Base-by-base conservation (phyloP, 2,888 invertebrate genomes). In the Phortica okadai region DNA sequence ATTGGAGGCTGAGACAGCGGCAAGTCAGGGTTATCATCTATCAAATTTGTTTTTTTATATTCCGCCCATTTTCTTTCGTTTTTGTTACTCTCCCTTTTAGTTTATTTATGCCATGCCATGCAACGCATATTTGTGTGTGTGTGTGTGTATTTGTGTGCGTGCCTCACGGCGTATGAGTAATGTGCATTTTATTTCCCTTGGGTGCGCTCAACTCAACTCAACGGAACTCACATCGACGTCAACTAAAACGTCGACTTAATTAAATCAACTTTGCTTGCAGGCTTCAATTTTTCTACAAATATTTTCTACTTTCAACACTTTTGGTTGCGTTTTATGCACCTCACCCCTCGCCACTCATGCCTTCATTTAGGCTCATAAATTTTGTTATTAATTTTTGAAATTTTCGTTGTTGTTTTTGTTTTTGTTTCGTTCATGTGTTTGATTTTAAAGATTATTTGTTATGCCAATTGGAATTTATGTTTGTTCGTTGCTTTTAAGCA, bases 81-180 rank as follows among this genome's bases (percentile, higher is more conserved):
- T 44, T 45, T 69, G 11, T 14, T 69, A 8, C 0, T 69, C 25
- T 45, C 45, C 56, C n/a, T 2, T 56, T 56, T 16, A n/a, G n/a
- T 16, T 16, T 56, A 5, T 56, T 10, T 33, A 62, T 10, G 33
- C 62, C 21, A 50, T 50, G 14, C 45, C 45, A 45, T 45, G 6
- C 45, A 45, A 45, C 6, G 10, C 50, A 6, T 50, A 2, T 14
- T 2, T 50, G 78, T 79, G 78, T 76, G 75, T 41, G 69, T 66
- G 64, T 82, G 33, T 79, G 79, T 79, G 59, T n/a, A n/a, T n/a
- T n/a, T 41, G 69, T 66, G 64, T 82, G 33, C 80, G 79, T 79
- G 59, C 64, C 33, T 85, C 84, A 83, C 83, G 83, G 81, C 83
- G 86, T 70, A 86, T 86, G 86, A 82, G 84, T 83, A 80, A 85